Base-by-base conservation (phyloP, 2,113 vertebrate genomes). In the Myiozetetes cayanensis region DNA sequence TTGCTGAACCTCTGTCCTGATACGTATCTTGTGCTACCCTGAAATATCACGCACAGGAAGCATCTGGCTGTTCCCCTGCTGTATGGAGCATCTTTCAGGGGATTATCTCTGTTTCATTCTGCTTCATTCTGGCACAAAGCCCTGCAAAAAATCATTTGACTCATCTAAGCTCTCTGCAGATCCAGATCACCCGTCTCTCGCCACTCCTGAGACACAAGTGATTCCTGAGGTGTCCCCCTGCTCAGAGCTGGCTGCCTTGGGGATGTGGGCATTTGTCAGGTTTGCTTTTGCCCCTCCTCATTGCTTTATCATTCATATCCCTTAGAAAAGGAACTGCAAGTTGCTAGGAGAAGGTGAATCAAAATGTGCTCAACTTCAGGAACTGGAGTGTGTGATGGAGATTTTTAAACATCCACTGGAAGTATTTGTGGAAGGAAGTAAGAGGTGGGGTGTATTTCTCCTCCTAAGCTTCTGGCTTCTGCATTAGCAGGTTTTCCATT, bases 101-200 rank as follows among this genome's bases (percentile, higher is more conserved):
- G 80, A 89, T 96, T 94, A 89, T 73, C 74, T 95, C 75, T 28
- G 41, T 63, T 91, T 93, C 61, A 33, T 88, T 96, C 47, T 77
- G 86, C 81, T 89, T 65, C 0, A 0, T n/a, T 65, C 85, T 93
- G 92, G 88, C 80, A 72, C 39, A 35, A 65, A 88, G 92, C 83
- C 91, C 80, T 92, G 77, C 65, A 81, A 71, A 71, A 85, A 93
- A 85, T 93, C 88, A 92, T 87, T 92, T 94, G 88, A 84, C 79
- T 75, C 53, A 56, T 65, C 31, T 73, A 68, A 70, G 76, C 72
- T 85, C 70, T 77, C 37, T 70, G 86, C 86, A 89, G 53, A 89
- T 78, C 47, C 37, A 46, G 70, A 76, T 92, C 59, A 47, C 59
- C 15, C 79, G 52, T 74, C 63, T 59, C 74, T 55, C 1, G 0